These are phyloP conservation scores for Sycophaga agraensis DNA, from an alignment of 1,140 invertebrate genomes.

Conservation along the genomic window DNA sequence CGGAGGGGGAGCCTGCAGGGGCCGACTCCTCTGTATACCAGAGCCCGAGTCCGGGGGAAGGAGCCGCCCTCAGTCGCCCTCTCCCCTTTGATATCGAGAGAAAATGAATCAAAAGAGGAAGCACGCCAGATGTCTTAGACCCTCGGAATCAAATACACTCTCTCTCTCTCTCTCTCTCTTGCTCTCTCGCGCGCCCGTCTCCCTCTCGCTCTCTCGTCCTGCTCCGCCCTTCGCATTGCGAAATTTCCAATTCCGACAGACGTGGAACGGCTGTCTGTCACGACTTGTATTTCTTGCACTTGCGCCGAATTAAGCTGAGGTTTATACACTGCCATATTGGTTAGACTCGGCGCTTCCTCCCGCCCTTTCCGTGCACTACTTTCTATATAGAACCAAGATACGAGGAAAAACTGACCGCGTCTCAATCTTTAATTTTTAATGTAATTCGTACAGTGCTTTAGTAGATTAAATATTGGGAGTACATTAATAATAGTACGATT, in stretches of 20 bases:
- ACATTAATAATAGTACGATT: too few species aligned
- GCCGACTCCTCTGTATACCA: too few species aligned
- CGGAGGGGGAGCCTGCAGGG: conserved; percentile 18
- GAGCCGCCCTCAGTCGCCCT: not conserved
- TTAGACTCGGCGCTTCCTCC: too few species aligned
- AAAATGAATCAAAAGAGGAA: conserved; percentile 28
- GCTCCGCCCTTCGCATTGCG: not conserved
- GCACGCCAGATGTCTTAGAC: conserved; percentile 21
- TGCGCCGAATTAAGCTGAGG: not conserved
- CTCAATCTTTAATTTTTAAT: too few species aligned
- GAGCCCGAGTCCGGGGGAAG: conserved; percentile 12
- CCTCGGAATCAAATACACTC: conserved; percentile 4
- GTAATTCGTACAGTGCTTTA: too few species aligned
- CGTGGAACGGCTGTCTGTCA: not conserved
- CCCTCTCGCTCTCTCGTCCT: not conserved
- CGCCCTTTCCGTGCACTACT: too few species aligned
- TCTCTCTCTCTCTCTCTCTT: conserved; percentile 2
- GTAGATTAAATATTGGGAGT: too few species aligned
- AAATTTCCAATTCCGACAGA: conserved; percentile 8
- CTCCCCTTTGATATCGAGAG: conserved; percentile 26
- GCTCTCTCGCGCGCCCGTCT: too few species aligned
- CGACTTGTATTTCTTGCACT: conserved; percentile 12
- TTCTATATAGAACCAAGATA: too few species aligned
- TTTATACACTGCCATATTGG: not conserved
- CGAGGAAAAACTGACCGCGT: too few species aligned